Evolutionary conservation across 2,888 invertebrate genomes (phyloP), one percentile per base, ranked within the genome.

Genomic region (Philereme transversata): DNA sequence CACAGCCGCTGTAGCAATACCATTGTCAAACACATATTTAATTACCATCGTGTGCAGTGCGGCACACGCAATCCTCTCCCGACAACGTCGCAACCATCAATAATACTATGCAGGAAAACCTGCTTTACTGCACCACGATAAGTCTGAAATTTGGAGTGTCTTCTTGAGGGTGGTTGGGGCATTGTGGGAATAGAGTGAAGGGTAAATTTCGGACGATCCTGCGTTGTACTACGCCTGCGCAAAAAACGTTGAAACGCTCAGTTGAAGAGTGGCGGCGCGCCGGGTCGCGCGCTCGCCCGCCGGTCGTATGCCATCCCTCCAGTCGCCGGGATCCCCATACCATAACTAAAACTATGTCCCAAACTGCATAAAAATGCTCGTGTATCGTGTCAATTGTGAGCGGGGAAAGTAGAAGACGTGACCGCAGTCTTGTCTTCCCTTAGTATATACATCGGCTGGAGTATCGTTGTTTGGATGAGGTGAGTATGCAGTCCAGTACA

Each of bases 231-330:
- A 83, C 90, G 89, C 90, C 70, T 90, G 91, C 91, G 91, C 88
- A 78, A 81, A 82, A 80, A 81, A 72, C 72, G 72, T 69, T 79
- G 73, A 78, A 84, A 75, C 81, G 80, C 81, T 84, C 85, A 87
- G 86, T 89, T 81, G 84, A 82, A 88, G 81, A 78, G 75, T 83
- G 91, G 84, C 93, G 93, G 86, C 93, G 93, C 80, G 94, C 92
- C 82, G 91, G 90, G 73, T 93, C 87, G 86, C 93, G 92, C 84
- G 94, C 88, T 80, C 93, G 93, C 89, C 93, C 83, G 93, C 93
- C 93, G 79, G 78, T 83, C 77, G 83, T 83, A 77, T 84, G 81
- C 69, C 46, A 41, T 40, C 75, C 59, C 57, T 86, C 73, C 75
- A 86, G 84, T 72, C 85, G 88, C 88, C 83, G 76, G 76, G 77